Evolutionary conservation across 2,113 vertebrate species (phyloP), one percentile per base, ranked within the genome.

Genomic region (Colossoma macropomum): DNA sequence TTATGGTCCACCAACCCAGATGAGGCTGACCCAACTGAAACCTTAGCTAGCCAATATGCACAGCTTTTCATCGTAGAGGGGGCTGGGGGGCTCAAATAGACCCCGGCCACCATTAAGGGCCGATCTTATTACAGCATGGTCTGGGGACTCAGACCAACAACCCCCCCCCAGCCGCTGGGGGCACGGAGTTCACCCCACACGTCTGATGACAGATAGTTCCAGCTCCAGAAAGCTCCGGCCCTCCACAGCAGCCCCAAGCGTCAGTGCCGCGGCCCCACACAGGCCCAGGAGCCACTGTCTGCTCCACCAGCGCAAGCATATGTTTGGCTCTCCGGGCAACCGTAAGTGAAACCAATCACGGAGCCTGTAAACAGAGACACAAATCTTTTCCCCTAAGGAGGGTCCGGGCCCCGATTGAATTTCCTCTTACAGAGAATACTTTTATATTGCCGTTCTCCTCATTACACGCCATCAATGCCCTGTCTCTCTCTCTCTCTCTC

Each of bases 331-430:
- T 82, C 77, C 78, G 56, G 34, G 41, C 76, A 75, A 63, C 82
- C 79, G 85, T 86, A 89, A 88, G 87, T 78, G 80, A 77, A 50
- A 85, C 76, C 84, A 80, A 68, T 90, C 87, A 87, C 85, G n/a
- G 68, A 80, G 78, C 79, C 83, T 85, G 88, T 88, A 88, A 91
- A 91, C 87, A 91, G 73, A 90, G 62, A 88, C 88, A 84, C 81
- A 89, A 81, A 86, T 87, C 88, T 85, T 50, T 54, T 79, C 54
- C 85, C 79, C 69, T 23, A 48, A 80, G 87, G 84, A 56, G n/a
- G 83, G 79, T 80, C 25, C 48, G 38, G 83, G 79, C 74, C 77
- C 86, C 50, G 75, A 89, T 88, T 89, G 80, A 89, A 87, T 90
- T 88, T 87, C 81, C 73, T 52, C 82, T 81, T 38, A 27, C 87